These are phyloP conservation scores for Pararge aegeria DNA, from an alignment of 1,140 invertebrate genomes.

Conservation along the genomic window DNA sequence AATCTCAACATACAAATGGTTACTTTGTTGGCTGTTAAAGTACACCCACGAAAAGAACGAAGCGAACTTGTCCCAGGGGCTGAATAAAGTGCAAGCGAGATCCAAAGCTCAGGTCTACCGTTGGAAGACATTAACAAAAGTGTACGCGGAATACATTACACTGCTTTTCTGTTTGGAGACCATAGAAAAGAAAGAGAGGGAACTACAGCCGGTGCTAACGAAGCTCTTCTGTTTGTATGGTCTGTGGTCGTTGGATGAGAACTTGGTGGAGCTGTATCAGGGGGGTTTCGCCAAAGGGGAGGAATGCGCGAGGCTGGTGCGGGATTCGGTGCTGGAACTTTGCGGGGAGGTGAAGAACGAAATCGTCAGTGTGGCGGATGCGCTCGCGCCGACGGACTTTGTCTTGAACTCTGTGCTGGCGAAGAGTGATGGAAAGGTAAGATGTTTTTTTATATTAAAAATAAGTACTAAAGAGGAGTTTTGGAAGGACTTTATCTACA, in stretches of 20 bases:
- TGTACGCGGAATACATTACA: conserved; percentile 87
- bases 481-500: too few species aligned
- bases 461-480: neutral
- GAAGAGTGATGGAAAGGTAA: conserved; percentile 89
- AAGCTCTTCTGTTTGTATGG: conserved; percentile 87
- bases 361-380: conserved; percentile 89
- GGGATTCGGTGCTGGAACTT: conserved; percentile 83
- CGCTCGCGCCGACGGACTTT: conserved; percentile 93
- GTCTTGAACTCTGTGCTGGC: conserved; percentile 92
- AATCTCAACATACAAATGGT: conserved; percentile 89
- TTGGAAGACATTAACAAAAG: conserved; percentile 87
- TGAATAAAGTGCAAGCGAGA: conserved; percentile 86
- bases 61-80: conserved; percentile 77
- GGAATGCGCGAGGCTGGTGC: conserved; percentile 76
- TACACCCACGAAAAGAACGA: conserved; percentile 84
- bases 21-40: conserved; percentile 89
- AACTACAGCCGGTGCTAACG: conserved; percentile 81
- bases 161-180: conserved; percentile 81
- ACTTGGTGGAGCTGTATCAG: conserved; percentile 88
- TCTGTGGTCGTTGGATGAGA: conserved; percentile 86
- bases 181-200: conserved; percentile 76
- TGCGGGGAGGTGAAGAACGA: conserved; percentile 88
- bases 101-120: conserved; percentile 92
- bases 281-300: conserved; percentile 74
- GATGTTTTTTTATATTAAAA: conserved; percentile 18